Evolutionary conservation across 2,113 vertebrate genomes (phyloP).

Genomic region (Neoarius graeffei): DNA sequence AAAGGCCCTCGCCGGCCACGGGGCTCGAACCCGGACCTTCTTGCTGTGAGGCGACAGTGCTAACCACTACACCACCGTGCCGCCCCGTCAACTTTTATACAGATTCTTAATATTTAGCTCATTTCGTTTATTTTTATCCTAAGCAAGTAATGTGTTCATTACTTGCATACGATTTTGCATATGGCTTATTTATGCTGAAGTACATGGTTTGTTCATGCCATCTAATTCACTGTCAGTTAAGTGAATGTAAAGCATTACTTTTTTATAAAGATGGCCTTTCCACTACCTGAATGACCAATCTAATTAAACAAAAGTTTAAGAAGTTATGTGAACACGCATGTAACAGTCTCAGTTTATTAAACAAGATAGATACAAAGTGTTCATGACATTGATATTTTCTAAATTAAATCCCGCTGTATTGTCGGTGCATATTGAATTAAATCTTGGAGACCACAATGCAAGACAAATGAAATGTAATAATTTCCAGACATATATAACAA

Average conservation of each 20-base stretch:
- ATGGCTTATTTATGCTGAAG: not conserved
- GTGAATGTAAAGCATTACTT: not conserved
- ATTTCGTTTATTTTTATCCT: not conserved
- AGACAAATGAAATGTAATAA: constrained; percentile 74
- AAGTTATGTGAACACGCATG: constrained; percentile 53
- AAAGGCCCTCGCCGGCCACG: no score
- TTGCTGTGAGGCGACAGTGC: no score
- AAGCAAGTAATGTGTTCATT: not conserved
- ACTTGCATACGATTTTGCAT: not conserved
- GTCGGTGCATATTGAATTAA: constrained; percentile 76
- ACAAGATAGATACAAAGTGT: constrained; percentile 80
- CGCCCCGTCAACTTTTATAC: not conserved
- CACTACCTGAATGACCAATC: not conserved
- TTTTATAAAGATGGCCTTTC: not conserved
- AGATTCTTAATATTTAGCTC: not conserved
- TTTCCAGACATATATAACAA: constrained; percentile 86
- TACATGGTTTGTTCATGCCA: not conserved
- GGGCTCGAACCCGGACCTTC: no score
- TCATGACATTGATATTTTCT: constrained; percentile 74
- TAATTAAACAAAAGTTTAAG: not conserved
- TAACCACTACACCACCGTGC: no score
- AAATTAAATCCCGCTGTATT: constrained; percentile 72
- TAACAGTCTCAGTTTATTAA: constrained; percentile 80
- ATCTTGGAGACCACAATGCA: constrained; percentile 79
- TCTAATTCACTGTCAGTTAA: not conserved